phyloP scores from a whole-genome alignment of 2,797 vertebrate genomes.

The Xyrichtys novacula region DNA sequence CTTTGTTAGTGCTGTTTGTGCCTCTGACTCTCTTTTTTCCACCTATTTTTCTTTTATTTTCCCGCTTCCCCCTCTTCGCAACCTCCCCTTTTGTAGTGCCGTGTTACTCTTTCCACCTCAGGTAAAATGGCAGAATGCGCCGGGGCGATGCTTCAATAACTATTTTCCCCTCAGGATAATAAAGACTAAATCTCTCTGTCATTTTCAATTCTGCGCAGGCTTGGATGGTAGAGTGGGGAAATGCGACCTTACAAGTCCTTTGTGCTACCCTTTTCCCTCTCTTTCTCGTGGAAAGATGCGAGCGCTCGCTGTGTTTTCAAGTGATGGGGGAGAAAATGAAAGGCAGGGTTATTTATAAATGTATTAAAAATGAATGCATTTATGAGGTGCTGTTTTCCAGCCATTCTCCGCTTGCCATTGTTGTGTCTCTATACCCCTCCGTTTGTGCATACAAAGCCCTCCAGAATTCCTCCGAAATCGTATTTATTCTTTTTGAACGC shows the following conservation, averaged over 20 bases:
- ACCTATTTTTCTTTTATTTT: constrained; percentile 77
- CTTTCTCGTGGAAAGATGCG: constrained; percentile 63
- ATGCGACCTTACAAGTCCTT: constrained; percentile 86
- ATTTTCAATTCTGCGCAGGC: constrained; percentile 83
- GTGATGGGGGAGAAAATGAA: constrained; percentile 71
- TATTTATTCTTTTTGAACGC: constrained; percentile 80
- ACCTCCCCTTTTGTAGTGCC: constrained; percentile 78
- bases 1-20: constrained; percentile 84
- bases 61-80: constrained; percentile 59
- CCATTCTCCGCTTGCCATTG: constrained; percentile 79
- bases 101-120: constrained; percentile 80
- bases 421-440: constrained; percentile 73
- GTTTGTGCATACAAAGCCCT: constrained; percentile 77
- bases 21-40: constrained; percentile 71
- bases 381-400: constrained; percentile 82
- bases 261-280: constrained; percentile 73
- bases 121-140: constrained; percentile 81
- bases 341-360: constrained; percentile 87
- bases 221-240: constrained; percentile 83
- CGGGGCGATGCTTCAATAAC: constrained; percentile 82
- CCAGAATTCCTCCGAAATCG: constrained; percentile 78
- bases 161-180: constrained; percentile 85
- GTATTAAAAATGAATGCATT: constrained; percentile 87
- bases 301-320: constrained; percentile 74
- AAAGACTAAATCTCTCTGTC: constrained; percentile 88